Conservation (phyloP, 2,888 invertebrate genomes). For the Synergus japonicus region DNA sequence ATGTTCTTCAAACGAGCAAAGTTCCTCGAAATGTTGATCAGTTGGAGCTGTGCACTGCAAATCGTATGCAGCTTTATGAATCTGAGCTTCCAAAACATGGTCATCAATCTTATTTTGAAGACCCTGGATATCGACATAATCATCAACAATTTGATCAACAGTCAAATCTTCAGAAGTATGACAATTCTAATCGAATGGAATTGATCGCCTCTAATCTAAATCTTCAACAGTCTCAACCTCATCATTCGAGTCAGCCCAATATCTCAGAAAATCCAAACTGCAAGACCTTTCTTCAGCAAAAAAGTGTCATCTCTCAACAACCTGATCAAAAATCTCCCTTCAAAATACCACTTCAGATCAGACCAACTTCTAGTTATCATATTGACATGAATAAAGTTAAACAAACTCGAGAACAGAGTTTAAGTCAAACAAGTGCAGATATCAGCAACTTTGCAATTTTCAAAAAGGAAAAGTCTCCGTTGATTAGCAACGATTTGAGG, state of each 20-base stretch:
- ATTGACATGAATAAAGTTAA: neutral
- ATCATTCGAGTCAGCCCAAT: neutral
- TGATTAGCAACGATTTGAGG: neutral
- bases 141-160: neutral
- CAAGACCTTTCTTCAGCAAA: neutral
- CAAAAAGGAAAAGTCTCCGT: neutral
- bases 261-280: neutral
- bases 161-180: too few relatives aligned
- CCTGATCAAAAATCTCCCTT: neutral
- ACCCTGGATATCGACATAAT: too few relatives aligned
- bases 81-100: neutral
- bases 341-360: constrained; percentile 2
- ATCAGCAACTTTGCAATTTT: neutral
- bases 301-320: neutral
- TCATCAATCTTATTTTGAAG: neutral
- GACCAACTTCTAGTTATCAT: neutral
- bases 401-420: neutral
- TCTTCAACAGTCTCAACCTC: neutral
- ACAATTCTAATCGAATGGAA: too few relatives aligned
- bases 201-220: neutral
- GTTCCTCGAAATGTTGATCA: neutral
- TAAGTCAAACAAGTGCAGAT: neutral
- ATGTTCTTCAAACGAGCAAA: neutral
- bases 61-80: neutral
- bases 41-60: neutral